Conservation (phyloP, 2,888 invertebrate genomes). For the Drosophila neutralis region DNA sequence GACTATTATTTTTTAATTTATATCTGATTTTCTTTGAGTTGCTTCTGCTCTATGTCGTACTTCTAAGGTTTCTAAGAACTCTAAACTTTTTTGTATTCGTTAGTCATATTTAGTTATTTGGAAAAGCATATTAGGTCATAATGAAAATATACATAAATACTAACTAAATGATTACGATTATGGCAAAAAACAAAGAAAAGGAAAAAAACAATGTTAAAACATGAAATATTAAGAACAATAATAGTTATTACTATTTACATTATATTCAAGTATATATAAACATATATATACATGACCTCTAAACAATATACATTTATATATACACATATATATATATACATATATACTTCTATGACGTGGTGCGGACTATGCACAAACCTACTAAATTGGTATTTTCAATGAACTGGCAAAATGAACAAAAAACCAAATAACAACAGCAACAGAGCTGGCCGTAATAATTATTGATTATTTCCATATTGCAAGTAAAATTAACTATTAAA, state of each 20-base stretch:
- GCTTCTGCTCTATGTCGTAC: slow-evolving; percentile 22
- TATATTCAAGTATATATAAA: slow-evolving; percentile 79
- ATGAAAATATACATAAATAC: slow-evolving; percentile 74
- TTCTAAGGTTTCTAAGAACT: slow-evolving; percentile 69
- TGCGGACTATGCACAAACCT: slow-evolving; percentile 64
- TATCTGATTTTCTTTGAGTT: slow-evolving; percentile 22
- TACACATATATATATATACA: slow-evolving; percentile 43
- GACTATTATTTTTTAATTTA: slow-evolving; percentile 14
- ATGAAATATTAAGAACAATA: slow-evolving; percentile 85
- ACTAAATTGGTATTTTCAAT: slow-evolving; percentile 62
- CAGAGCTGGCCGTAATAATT: slow-evolving; percentile 58
- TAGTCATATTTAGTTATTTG: slow-evolving; percentile 52
- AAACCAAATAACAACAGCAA: slow-evolving; percentile 24
- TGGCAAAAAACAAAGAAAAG: slow-evolving; percentile 50
- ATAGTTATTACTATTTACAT: slow-evolving; percentile 85
- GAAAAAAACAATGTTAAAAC: slow-evolving; percentile 71
- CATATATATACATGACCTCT: slow-evolving; percentile 52
- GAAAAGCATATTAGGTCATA: slow-evolving; percentile 69
- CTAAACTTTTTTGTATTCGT: slow-evolving; percentile 34
- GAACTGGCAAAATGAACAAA: slow-evolving; percentile 23
- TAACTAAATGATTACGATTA: slow-evolving; percentile 65
- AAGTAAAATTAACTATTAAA: slow-evolving; percentile 65
- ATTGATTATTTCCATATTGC: slow-evolving; percentile 74
- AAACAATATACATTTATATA: slow-evolving; percentile 64
- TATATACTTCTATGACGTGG: slow-evolving; percentile 65